Evolutionary conservation across 2,888 invertebrate genomes (phyloP), one percentile per base, ranked within the genome.

Genomic region (Pyrochroa serraticornis): DNA sequence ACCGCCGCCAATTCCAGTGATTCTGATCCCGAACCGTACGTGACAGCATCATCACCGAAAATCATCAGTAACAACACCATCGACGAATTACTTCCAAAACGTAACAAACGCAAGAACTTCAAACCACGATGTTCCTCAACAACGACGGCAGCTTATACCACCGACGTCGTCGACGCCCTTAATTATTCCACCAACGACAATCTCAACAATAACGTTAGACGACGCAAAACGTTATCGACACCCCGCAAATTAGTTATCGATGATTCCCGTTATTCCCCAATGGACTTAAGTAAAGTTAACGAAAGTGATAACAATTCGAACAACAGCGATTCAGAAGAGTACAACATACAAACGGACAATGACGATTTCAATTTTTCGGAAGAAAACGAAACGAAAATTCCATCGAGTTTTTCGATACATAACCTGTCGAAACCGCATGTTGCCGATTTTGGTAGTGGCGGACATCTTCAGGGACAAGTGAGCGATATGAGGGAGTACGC

Each of bases 71-170:
- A 79, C 80, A 65, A 75, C 80, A 73, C 79, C 82, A 3, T 80
- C 69, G 56, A 67, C 70, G 59, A 22, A n/a, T 79, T 34, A 3
- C 33, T 12, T 31, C 85, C 85, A 61, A 87, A 87, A 77, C 83
- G 88, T 70, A 90, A 90, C 81, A 90, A 90, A 70, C 81, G 91
- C 66, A 91, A 91, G 78, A 90, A 91, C 77, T 89, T 91, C 79
- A 87, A 89, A 70, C 92, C 92, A 0, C 81, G 91, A 69, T 91
- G 89, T 77, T 88, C 90, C 1, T 85, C 22, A 2, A 22, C 22
- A 5, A 22, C 84, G 60, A 77, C 82, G 12, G 79, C 81, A 0
- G 75, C 80, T 1, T 61, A 62, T 64, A 22, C 59, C 58, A 32
- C 50, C 41, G 71, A 64, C 59, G 70, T 63, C 41, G 71, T 63